phyloP scores from a whole-genome alignment of 2,797 vertebrate species.

The Microctenopoma lineatum region DNA sequence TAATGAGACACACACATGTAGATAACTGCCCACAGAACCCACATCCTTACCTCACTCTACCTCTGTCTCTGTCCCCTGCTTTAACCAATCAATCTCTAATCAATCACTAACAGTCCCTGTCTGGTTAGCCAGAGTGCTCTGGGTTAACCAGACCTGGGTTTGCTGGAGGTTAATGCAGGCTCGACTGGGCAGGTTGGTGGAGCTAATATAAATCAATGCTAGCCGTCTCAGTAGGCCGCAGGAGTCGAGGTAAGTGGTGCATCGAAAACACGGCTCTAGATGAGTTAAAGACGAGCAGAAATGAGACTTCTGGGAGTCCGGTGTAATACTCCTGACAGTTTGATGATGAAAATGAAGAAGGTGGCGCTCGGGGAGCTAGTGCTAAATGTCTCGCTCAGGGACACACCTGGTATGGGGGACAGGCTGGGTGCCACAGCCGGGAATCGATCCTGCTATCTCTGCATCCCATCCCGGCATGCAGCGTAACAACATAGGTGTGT shows the following conservation, averaged over 20 bases:
- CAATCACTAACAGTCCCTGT: conserved; percentile 60
- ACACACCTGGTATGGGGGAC: no score
- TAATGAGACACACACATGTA: conserved; percentile 52
- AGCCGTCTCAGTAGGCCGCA: conserved; percentile 40
- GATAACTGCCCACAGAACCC: conserved; percentile 39
- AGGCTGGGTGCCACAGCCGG: no score
- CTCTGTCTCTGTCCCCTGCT: conserved; percentile 31
- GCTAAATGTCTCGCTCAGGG: no score
- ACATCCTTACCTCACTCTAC: conserved; percentile 16
- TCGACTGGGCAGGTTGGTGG: conserved; percentile 29
- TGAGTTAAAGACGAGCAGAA: conserved; percentile 20
- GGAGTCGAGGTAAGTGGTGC: conserved; percentile 37
- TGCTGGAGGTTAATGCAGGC: conserved; percentile 21
- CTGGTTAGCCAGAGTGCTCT: conserved; percentile 4
- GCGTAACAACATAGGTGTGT: no score
- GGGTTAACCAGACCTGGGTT: conserved; percentile 16
- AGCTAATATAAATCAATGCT: conserved; percentile 32
- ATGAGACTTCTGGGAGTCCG: neutral
- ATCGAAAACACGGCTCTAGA: conserved; percentile 23
- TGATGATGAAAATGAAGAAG: conserved; percentile 7
- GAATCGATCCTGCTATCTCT: neutral
- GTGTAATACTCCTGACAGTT: conserved; percentile 2
- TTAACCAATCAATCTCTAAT: conserved; percentile 63
- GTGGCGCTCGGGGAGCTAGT: no score
- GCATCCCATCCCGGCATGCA: no score